phyloP scores from a whole-genome alignment of 2,797 vertebrate genomes.

The Ambastaia sidthimunki region DNA sequence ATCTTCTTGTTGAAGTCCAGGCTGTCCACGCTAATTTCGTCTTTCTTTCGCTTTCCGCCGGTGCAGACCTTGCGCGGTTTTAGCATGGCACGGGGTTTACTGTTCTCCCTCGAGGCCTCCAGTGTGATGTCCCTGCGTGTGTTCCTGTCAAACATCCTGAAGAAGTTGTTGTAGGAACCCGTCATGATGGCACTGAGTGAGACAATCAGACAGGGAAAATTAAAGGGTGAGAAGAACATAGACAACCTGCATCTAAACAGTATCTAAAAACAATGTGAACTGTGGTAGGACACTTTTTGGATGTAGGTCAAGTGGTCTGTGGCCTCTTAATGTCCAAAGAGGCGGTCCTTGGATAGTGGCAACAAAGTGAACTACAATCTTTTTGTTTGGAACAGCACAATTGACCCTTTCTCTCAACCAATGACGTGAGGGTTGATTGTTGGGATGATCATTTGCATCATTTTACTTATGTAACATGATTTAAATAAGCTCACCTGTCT shows the following conservation, averaged over 20 bases:
- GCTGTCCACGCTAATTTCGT: conserved; percentile 96
- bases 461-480: neutral
- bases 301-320: no score
- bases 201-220: neutral
- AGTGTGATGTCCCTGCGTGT: conserved; percentile 87
- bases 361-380: no score
- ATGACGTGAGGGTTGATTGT: no score
- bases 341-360: no score
- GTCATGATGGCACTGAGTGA: conserved; percentile 90
- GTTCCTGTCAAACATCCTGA: conserved; percentile 93
- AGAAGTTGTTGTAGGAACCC: conserved; percentile 98
- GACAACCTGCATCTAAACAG: no score
- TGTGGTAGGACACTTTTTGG: no score
- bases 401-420: no score
- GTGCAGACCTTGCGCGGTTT: conserved; percentile 92
- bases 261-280: no score
- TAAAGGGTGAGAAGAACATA: no score
- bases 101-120: conserved; percentile 94
- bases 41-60: conserved; percentile 92
- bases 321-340: no score
- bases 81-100: conserved; percentile 90
- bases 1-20: conserved; percentile 99
- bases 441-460: neutral
- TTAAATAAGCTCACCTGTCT: conserved; percentile 80
- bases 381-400: no score